Conservation (phyloP, 2,113 vertebrate species). For the Dipodomys stephensi region DNA sequence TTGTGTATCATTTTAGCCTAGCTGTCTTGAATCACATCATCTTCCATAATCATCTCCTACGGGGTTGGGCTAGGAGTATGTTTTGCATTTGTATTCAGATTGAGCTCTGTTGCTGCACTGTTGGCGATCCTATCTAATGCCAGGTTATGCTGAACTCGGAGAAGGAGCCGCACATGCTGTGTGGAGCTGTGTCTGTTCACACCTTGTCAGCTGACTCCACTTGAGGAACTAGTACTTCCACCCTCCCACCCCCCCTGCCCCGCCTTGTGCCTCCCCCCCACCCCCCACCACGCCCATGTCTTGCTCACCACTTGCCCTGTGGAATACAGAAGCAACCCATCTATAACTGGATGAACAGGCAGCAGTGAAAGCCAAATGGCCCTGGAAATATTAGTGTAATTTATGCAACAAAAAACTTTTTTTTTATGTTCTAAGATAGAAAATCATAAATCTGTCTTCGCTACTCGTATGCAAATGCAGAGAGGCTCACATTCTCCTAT, state of each 20-base stretch:
- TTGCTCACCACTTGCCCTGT: neutral
- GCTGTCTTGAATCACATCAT: no score
- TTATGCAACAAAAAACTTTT: constrained; percentile 56
- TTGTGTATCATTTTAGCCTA: neutral
- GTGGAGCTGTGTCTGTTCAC: neutral
- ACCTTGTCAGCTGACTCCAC: neutral
- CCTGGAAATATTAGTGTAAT: constrained; percentile 60
- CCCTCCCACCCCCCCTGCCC: no score
- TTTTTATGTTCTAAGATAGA: constrained; percentile 70
- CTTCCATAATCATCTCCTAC: neutral
- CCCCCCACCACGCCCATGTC: neutral
- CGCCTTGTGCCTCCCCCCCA: no score
- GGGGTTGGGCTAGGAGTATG: neutral
- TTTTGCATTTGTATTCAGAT: neutral
- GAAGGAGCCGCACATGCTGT: neutral
- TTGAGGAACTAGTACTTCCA: neutral
- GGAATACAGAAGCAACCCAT: neutral
- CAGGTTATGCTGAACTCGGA: neutral
- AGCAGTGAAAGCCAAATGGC: constrained; percentile 19
- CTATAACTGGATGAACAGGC: neutral
- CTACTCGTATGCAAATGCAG: constrained; percentile 73
- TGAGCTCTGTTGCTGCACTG: neutral
- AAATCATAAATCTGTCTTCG: constrained; percentile 70
- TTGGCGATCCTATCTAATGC: neutral
- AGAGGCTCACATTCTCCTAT: neutral